phyloP scores from a whole-genome alignment of 2,797 vertebrate genomes.

The Aeoliscus strigatus region DNA sequence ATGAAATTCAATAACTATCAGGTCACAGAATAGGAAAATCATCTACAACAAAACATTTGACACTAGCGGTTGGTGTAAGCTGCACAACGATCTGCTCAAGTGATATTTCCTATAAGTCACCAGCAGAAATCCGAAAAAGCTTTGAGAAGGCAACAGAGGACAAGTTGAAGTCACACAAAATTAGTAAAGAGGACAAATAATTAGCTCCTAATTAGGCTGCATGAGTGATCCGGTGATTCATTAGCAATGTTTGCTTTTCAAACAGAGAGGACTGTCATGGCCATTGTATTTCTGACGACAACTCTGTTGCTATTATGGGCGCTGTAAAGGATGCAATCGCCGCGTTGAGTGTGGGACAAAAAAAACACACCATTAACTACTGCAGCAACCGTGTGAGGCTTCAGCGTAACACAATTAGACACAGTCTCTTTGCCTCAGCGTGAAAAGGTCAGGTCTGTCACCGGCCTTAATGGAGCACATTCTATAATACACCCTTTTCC shows the following conservation, averaged over 20 bases:
- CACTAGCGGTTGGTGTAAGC: too few species aligned
- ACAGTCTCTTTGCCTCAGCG: conserved; percentile 25
- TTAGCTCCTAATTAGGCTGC: conserved; percentile 44
- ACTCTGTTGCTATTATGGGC: conserved; percentile 17
- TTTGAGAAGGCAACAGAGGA: too few species aligned
- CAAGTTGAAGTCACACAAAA: conserved; percentile 19
- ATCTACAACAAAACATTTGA: too few species aligned
- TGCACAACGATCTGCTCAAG: too few species aligned
- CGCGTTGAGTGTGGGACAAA: conserved; percentile 6
- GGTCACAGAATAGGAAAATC: too few species aligned
- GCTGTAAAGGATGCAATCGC: conserved; percentile 14
- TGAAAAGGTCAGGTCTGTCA: conserved; percentile 55
- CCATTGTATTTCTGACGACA: conserved; percentile 16
- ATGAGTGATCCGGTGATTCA: conserved; percentile 31
- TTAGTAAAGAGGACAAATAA: conserved; percentile 25
- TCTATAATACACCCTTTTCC: conserved; percentile 10
- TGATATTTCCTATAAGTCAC: too few species aligned
- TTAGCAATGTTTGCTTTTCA: conserved; percentile 28
- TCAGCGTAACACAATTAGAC: conserved; percentile 38
- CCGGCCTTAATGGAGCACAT: conserved; percentile 17
- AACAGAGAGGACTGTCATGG: conserved; percentile 14
- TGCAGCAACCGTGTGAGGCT: conserved; percentile 13
- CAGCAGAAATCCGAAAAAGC: too few species aligned
- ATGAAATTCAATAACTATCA: too few species aligned
- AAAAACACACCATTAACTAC: conserved; percentile 34